A percentile compares a stretch with the other conserved stretches of the same genome.
phyloP scores from a whole-genome alignment of 1,140 invertebrate species.

The Polyergus mexicanus region DNA sequence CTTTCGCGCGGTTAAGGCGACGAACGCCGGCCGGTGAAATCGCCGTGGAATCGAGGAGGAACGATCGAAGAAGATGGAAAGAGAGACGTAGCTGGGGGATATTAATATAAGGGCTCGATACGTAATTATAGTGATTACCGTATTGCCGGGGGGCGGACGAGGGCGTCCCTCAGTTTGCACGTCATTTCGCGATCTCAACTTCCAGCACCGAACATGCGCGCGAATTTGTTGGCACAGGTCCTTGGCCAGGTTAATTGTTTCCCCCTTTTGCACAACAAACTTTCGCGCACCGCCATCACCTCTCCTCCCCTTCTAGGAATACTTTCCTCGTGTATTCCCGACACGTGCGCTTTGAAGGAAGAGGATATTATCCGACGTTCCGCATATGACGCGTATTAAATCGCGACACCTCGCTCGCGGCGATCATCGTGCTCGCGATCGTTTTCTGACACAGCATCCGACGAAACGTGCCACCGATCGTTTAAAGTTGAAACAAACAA shows the following conservation, averaged over 20 bases:
- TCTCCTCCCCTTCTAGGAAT: slow-evolving; percentile 10
- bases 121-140: slow-evolving; percentile 87
- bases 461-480: not conserved
- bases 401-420: slow-evolving; percentile 34
- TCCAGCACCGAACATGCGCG: slow-evolving; percentile 80
- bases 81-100: slow-evolving; percentile 83
- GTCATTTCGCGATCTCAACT: slow-evolving; percentile 86
- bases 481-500: not conserved
- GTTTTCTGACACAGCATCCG: slow-evolving; percentile 10
- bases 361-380: slow-evolving; percentile 2
- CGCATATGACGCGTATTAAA: slow-evolving; percentile 6
- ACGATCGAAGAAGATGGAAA: slow-evolving; percentile 74
- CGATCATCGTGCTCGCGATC: slow-evolving; percentile 37
- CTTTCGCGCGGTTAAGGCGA: slow-evolving; percentile 70
- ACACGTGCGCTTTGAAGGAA: slow-evolving; percentile 27
- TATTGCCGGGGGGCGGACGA: slow-evolving; percentile 86
- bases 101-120: slow-evolving; percentile 87
- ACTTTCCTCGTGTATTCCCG: slow-evolving; percentile 37
- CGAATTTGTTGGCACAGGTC: slow-evolving; percentile 79
- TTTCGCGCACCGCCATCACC: slow-evolving; percentile 59
- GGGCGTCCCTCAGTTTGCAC: slow-evolving; percentile 86
- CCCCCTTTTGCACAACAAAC: slow-evolving; percentile 66
- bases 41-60: slow-evolving; percentile 57
- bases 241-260: slow-evolving; percentile 76
- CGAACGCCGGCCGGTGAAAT: slow-evolving; percentile 68